These are phyloP conservation scores for Dermolepida albohirtum DNA, from an alignment of 2,888 invertebrate genomes.

Conservation along the genomic window DNA sequence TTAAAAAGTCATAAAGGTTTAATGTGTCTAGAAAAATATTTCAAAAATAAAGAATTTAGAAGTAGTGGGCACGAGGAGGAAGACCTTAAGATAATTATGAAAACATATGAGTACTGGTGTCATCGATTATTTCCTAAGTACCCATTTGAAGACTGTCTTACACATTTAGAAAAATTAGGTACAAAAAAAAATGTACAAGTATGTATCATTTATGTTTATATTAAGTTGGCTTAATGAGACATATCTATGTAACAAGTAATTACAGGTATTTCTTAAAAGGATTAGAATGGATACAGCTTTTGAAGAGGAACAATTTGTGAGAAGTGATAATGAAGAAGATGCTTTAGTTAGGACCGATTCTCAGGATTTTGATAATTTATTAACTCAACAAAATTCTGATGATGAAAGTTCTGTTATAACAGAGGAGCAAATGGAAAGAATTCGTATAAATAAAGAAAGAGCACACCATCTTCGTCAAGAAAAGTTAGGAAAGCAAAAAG, in stretches of 20 bases:
- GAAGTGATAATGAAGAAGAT: constrained; percentile 56
- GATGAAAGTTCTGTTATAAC: constrained; percentile 58
- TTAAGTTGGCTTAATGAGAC: constrained; percentile 22
- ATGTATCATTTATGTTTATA: constrained; percentile 50
- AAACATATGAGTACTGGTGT: constrained; percentile 91
- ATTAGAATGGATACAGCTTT: constrained; percentile 73
- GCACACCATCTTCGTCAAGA: constrained; percentile 61
- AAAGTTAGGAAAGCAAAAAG: constrained; percentile 13
- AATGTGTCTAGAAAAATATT: constrained; percentile 81
- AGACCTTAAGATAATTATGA: constrained; percentile 84
- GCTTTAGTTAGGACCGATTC: constrained; percentile 69
- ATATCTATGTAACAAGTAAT: constrained; percentile 1
- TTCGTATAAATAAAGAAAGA: constrained; percentile 67
- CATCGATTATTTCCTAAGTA: constrained; percentile 92
- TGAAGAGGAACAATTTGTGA: constrained; percentile 62
- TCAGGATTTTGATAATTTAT: constrained; percentile 52
- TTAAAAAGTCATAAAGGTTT: constrained; percentile 85
- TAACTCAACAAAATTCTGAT: constrained; percentile 11
- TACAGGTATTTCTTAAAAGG: constrained; percentile 74
- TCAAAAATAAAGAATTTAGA: constrained; percentile 83
- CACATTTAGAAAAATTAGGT: constrained; percentile 84
- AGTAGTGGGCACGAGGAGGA: constrained; percentile 82
- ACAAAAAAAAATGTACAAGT: constrained; percentile 84
- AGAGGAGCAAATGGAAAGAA: constrained; percentile 77
- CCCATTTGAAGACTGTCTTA: constrained; percentile 87